Conservation (phyloP, 2,113 vertebrate species). For the Naja naja region DNA sequence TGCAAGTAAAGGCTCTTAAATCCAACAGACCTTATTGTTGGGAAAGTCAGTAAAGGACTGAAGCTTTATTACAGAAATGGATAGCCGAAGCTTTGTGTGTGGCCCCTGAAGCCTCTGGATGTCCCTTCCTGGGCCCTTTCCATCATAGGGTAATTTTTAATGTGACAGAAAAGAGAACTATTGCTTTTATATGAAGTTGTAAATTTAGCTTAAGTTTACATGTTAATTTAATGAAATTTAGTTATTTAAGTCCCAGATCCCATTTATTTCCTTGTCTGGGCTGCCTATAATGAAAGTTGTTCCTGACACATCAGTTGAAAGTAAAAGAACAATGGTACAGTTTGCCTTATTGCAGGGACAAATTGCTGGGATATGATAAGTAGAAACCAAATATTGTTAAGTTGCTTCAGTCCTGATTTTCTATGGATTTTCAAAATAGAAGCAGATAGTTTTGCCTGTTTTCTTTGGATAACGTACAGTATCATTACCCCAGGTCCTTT, state of each 20-base stretch:
- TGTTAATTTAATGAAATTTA: background rate
- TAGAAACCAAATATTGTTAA: constrained; percentile 3
- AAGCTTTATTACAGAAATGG: background rate
- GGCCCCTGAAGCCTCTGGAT: background rate
- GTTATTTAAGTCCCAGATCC: background rate
- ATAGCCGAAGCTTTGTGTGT: background rate
- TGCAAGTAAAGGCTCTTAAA: background rate
- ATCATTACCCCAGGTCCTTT: background rate
- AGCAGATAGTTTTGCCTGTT: background rate
- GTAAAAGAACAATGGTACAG: background rate
- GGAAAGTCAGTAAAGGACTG: background rate
- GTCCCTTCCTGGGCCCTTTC: background rate
- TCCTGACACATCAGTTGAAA: background rate
- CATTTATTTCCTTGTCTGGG: background rate
- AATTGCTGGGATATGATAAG: background rate
- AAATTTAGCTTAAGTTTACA: background rate
- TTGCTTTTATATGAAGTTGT: background rate
- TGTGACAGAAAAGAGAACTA: background rate
- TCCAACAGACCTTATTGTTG: background rate
- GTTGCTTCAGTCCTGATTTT: background rate
- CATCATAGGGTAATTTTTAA: background rate
- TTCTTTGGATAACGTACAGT: background rate
- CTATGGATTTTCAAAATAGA: background rate
- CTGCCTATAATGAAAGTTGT: background rate
- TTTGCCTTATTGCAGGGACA: background rate